phyloP scores from a whole-genome alignment of 2,113 vertebrate species.

The Sphaerodactylus townsendi region DNA sequence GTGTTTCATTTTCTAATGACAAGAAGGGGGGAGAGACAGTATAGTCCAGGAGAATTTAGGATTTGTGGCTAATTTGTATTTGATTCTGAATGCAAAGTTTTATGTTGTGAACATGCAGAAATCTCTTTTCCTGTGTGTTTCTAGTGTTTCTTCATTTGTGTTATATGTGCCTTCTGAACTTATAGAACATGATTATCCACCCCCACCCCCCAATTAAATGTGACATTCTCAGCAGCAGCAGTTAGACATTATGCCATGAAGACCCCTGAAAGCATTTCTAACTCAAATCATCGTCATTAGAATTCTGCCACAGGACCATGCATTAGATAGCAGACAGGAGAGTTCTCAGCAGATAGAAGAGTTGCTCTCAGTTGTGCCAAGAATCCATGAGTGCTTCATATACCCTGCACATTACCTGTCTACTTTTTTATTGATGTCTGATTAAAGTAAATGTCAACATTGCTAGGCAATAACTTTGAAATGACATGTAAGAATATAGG shows the following conservation, averaged over 20 bases:
- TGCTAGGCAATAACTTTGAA: not conserved
- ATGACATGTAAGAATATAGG: too few species aligned
- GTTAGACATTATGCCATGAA: not conserved
- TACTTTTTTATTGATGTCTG: not conserved
- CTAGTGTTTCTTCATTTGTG: not conserved
- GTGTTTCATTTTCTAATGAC: not conserved
- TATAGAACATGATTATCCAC: not conserved
- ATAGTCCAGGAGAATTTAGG: not conserved
- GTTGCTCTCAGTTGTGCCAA: not conserved
- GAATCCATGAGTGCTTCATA: not conserved
- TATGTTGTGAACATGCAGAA: not conserved
- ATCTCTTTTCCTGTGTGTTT: not conserved
- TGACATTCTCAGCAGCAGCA: too few species aligned
- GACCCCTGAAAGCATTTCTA: not conserved
- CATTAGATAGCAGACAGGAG: not conserved
- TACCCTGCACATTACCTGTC: not conserved
- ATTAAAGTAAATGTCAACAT: not conserved
- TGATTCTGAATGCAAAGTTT: conserved; percentile 1
- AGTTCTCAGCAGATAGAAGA: not conserved
- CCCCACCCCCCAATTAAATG: too few species aligned
- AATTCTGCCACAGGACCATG: not conserved
- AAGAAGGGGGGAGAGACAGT: accelerated
- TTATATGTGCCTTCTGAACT: not conserved
- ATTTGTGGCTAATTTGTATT: not conserved
- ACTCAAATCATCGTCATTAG: not conserved